A percentile compares a stretch with the other conserved stretches of the same genome.
These are phyloP conservation scores for Pseudobourletiella spinata DNA, from an alignment of 1,140 invertebrate genomes.

Conservation along the genomic window DNA sequence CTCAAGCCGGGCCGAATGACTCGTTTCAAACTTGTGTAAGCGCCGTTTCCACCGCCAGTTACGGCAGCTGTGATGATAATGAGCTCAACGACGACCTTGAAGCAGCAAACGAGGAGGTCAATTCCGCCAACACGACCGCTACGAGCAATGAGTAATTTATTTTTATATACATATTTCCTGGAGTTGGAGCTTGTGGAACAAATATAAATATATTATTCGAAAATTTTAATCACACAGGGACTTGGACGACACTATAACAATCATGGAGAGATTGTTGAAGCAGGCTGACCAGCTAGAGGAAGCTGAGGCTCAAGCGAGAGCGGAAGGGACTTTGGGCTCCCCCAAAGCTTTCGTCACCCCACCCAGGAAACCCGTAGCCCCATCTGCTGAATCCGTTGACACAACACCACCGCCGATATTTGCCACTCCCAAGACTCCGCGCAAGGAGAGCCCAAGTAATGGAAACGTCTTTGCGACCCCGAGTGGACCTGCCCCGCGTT, in stretches of 20 bases:
- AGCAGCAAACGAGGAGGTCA: too few species aligned
- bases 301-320: neutral
- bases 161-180: too few species aligned
- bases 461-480: neutral
- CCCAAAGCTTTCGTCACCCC: neutral
- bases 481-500: neutral
- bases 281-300: constrained; percentile 13
- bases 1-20: neutral
- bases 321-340: neutral
- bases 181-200: too few species aligned
- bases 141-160: too few species aligned
- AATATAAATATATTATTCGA: too few species aligned
- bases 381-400: neutral
- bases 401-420: neutral
- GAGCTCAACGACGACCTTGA: neutral
- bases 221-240: too few species aligned
- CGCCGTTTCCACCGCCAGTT: neutral
- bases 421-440: neutral
- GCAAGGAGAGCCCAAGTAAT: neutral
- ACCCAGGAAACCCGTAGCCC: neutral
- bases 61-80: neutral
- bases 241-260: constrained; percentile 19
- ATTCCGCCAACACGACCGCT: too few species aligned
- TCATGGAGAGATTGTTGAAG: constrained; percentile 8
- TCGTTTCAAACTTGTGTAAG: neutral